Evolutionary conservation across 2,888 invertebrate genomes (phyloP).

Genomic region (Sthenelais limicola): DNA sequence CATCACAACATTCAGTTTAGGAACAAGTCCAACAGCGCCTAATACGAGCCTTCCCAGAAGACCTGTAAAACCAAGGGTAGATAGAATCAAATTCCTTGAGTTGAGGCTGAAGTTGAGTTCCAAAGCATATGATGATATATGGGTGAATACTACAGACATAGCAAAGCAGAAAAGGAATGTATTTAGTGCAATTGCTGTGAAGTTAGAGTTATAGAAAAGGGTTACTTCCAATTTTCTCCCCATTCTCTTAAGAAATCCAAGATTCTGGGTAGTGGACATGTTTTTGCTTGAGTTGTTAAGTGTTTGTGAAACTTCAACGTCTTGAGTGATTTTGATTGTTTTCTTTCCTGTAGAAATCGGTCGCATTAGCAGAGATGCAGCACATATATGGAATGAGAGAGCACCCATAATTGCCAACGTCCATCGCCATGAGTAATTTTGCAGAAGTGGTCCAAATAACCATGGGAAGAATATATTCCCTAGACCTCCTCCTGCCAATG

Average conservation of each 20-base stretch:
- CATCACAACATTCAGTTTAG: not conserved
- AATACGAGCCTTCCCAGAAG: not conserved
- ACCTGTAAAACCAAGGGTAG: slow-evolving; percentile 11
- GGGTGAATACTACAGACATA: slow-evolving; percentile 13
- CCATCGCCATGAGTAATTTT: slow-evolving; percentile 12
- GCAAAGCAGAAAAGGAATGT: slow-evolving; percentile 19
- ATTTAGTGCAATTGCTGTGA: too few relatives aligned
- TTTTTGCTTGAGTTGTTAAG: too few relatives aligned
- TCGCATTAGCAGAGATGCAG: slow-evolving; percentile 1
- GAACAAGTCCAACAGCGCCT: not conserved
- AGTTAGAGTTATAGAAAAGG: too few relatives aligned
- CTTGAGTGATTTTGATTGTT: too few relatives aligned
- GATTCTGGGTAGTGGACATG: too few relatives aligned
- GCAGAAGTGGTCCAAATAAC: slow-evolving; percentile 11
- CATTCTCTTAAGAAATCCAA: too few relatives aligned
- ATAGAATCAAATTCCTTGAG: slow-evolving; percentile 3
- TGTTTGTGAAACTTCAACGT: too few relatives aligned
- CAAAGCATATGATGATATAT: slow-evolving; percentile 1
- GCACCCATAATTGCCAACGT: not conserved
- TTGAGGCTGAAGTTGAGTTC: not conserved
- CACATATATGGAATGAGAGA: slow-evolving; percentile 14
- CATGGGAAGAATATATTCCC: slow-evolving; percentile 31
- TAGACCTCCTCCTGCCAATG: slow-evolving; percentile 13
- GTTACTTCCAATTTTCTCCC: too few relatives aligned
- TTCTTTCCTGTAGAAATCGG: not conserved